Conservation (phyloP, 92 coral and sea anemone genomes). For the Metridium senile region DNA sequence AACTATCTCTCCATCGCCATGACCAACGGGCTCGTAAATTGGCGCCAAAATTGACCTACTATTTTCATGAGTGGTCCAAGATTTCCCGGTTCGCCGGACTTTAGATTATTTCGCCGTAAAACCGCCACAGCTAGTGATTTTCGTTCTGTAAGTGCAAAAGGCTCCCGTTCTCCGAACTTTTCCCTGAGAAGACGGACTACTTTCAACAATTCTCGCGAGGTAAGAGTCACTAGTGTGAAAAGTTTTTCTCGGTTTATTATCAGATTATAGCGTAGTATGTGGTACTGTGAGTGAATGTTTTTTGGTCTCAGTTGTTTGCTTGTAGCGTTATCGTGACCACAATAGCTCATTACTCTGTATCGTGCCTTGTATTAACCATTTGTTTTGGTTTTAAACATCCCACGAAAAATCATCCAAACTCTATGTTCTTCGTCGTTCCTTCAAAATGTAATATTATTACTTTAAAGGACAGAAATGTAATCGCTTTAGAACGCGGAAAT, state of each 20-base stretch:
- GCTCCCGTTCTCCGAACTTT: constrained; percentile 73
- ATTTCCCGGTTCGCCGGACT: constrained; percentile 67
- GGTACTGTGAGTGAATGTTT: constrained; percentile 5
- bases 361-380: neutral
- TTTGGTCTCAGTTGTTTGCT: constrained; percentile 24
- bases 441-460: neutral
- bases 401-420: neutral
- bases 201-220: constrained; percentile 26
- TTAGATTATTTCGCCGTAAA: constrained; percentile 61
- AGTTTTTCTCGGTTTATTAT: neutral
- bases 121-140: constrained; percentile 53
- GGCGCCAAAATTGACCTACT: neutral
- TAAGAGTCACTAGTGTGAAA: neutral
- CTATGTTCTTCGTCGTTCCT: neutral
- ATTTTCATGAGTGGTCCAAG: constrained; percentile 30
- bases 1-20: neutral
- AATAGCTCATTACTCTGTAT: neutral
- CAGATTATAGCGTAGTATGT: neutral
- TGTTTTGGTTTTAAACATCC: neutral
- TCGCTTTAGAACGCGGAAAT: neutral
- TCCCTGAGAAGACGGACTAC: constrained; percentile 42
- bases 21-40: neutral
- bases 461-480: neutral
- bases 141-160: constrained; percentile 39
- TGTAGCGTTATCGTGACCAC: constrained; percentile 23